Evolutionary conservation across 37 sponge, comb jelly and placozoan genomes (phyloP).

Genomic region (Petrosia ficiformis): DNA sequence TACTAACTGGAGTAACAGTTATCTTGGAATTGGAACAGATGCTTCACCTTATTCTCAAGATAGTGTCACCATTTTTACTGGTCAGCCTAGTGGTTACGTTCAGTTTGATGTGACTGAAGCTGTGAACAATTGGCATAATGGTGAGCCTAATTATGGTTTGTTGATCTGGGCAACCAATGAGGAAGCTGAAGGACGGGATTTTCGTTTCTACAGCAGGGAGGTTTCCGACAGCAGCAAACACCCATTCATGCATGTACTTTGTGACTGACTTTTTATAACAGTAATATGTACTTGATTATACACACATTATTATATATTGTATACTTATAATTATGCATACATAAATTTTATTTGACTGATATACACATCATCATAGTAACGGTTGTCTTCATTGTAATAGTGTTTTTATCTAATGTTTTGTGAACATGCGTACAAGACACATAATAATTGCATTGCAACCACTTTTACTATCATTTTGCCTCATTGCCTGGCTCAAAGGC

Average conservation of each 20-base stretch:
- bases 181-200: slow-evolving; percentile 16
- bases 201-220: slow-evolving; percentile 15
- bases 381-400: too few relatives aligned
- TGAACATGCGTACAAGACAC: too few relatives aligned
- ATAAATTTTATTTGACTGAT: too few relatives aligned
- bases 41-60: neutral
- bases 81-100: slow-evolving; percentile 15
- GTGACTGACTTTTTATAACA: neutral
- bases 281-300: too few relatives aligned
- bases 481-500: too few relatives aligned
- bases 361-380: too few relatives aligned
- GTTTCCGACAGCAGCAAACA: neutral
- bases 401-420: too few relatives aligned
- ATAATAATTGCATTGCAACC: too few relatives aligned
- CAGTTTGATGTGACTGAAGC: slow-evolving; percentile 29
- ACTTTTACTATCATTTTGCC: too few relatives aligned
- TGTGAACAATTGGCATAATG: slow-evolving; percentile 22
- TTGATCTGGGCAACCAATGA: slow-evolving; percentile 25
- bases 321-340: too few relatives aligned
- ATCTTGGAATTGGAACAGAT: slow-evolving; percentile 29
- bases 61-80: slow-evolving; percentile 10
- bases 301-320: too few relatives aligned
- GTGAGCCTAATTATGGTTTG: slow-evolving; percentile 36
- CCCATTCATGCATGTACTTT: slow-evolving; percentile 18
- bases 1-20: slow-evolving; percentile 7